Percentiles rank a stretch among this genome's conserved stretches.
These are phyloP conservation scores for Emydura subglobosa DNA, from an alignment of 2,113 vertebrate genomes.

Conservation along the genomic window DNA sequence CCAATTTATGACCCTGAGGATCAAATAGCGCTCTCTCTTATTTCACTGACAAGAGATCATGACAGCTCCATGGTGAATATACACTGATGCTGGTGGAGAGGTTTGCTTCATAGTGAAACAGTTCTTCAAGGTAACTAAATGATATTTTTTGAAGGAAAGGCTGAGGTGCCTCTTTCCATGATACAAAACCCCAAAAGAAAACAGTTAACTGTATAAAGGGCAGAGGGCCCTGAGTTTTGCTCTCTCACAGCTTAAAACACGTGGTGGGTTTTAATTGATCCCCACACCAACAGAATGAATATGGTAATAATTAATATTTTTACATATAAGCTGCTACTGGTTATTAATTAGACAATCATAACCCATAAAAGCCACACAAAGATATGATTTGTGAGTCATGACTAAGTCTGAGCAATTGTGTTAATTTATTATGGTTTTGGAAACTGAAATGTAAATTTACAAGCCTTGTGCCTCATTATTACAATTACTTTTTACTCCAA, in stretches of 20 bases:
- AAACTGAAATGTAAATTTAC: conserved; percentile 53
- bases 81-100: background rate
- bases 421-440: conserved; percentile 64
- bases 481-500: background rate
- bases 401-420: conserved; percentile 51
- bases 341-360: conserved; percentile 77
- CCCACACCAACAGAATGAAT: conserved; percentile 52
- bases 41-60: conserved; percentile 30
- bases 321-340: conserved; percentile 30
- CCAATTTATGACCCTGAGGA: conserved; percentile 58
- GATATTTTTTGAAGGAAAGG: background rate
- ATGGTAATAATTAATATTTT: conserved; percentile 62
- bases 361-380: conserved; percentile 59
- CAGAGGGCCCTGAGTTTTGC: background rate
- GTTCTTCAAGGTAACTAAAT: conserved; percentile 39
- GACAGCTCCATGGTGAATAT: conserved; percentile 33
- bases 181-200: background rate
- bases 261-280: conserved; percentile 63
- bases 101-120: conserved; percentile 11
- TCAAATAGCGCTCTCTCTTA: conserved; percentile 56
- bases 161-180: background rate
- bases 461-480: conserved; percentile 41
- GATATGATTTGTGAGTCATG: conserved; percentile 71
- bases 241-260: background rate
- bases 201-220: background rate